These are phyloP conservation scores for Drosophila arawakana DNA, from an alignment of 1,140 invertebrate genomes.

Conservation along the genomic window DNA sequence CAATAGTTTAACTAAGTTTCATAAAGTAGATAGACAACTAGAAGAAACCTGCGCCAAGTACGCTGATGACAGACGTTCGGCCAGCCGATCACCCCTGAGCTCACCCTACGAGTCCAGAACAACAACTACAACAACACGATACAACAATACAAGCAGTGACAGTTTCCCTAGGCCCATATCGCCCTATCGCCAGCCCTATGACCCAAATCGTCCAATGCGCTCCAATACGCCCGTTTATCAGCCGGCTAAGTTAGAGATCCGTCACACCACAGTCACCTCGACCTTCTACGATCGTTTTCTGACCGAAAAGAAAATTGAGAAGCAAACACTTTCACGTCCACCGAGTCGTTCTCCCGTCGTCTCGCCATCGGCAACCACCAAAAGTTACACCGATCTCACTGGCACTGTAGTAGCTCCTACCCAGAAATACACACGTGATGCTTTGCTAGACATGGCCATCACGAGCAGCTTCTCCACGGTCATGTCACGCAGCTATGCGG, in stretches of 20 bases:
- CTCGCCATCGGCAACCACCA: slow-evolving; percentile 67
- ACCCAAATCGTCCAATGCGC: slow-evolving; percentile 48
- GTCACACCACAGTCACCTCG: slow-evolving; percentile 83
- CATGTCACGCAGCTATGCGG: slow-evolving; percentile 51
- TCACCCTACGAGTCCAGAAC: slow-evolving; percentile 70
- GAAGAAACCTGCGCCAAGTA: slow-evolving; percentile 79
- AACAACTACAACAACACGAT: slow-evolving; percentile 47
- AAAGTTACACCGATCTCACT: slow-evolving; percentile 65
- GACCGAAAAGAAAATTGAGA: slow-evolving; percentile 79
- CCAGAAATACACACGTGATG: slow-evolving; percentile 25
- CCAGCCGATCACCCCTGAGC: slow-evolving; percentile 71
- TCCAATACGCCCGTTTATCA: slow-evolving; percentile 67
- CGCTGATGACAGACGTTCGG: slow-evolving; percentile 75
- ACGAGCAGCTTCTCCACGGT: slow-evolving; percentile 28
- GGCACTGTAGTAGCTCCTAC: neutral
- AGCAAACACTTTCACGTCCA: slow-evolving; percentile 63
- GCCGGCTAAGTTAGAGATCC: slow-evolving; percentile 79
- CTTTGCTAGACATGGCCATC: slow-evolving; percentile 10
- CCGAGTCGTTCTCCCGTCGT: slow-evolving; percentile 70
- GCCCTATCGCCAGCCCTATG: slow-evolving; percentile 71
- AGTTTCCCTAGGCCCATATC: slow-evolving; percentile 64
- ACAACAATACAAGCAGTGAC: slow-evolving; percentile 35
- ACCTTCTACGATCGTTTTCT: slow-evolving; percentile 84
- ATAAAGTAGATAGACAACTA: slow-evolving; percentile 85
- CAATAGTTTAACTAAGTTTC: slow-evolving; percentile 84